Base-by-base conservation (phyloP, 2,888 invertebrate genomes). In the Eugnorisma glareosa region DNA sequence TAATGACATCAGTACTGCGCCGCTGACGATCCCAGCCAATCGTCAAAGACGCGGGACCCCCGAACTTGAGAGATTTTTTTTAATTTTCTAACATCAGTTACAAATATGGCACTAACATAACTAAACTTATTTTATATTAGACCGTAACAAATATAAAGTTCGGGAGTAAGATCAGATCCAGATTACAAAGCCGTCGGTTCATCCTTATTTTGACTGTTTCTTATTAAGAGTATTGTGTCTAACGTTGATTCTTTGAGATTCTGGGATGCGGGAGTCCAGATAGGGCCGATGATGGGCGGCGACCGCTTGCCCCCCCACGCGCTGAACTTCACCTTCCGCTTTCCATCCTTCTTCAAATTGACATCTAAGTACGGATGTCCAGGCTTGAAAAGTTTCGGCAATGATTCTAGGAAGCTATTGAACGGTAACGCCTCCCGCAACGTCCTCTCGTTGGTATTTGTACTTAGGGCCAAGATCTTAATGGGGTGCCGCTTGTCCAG, bases 251-350 rank as follows among this genome's bases (percentile, higher is more conserved):
- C 95, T 77, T 94, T 94, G 2, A 93, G 35, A 66, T 93, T 89
- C 68, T 92, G 90, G 0, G 93, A 82, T 0, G 94, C 91, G 0
- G 96, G 96, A 0, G 94, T 95, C 96, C 96, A 96, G 54, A 96
- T 95, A 0, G 96, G 96, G 0, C 96, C 96, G n/a, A 96, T 96
- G 54, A 96, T 95, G 0, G 96, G 96, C 0, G 95, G 95, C 0
- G 96, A 94, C 59, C 96, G 90, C 79, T 96, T 96, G 0, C 96
- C 96, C 0, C 96, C 96, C 96, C 96, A 96, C 31, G 95, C 94
- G 82, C 96, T 96, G 73, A 96, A 96, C 80, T 96, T 96, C 10
- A 96, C 95, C 90, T 96, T 96, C 88, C 96, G 91, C 84, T 96
- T 96, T 0, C 96, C 96, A 77, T 96, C 96, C 73, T 94, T 96